Conservation (phyloP, 2,797 vertebrate genomes). For the Hydrophis major region DNA sequence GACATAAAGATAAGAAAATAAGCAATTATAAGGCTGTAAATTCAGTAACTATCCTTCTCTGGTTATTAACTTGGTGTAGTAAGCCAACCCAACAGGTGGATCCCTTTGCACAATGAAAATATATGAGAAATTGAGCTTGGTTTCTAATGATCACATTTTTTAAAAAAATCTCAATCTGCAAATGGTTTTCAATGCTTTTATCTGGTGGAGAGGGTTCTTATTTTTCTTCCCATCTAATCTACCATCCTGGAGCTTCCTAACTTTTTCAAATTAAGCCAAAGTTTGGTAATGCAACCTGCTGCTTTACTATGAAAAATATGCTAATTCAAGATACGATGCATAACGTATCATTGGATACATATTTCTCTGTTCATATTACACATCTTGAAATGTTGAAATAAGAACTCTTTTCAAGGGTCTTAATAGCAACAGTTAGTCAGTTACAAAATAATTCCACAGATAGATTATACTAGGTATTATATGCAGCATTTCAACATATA, state of each 20-base stretch:
- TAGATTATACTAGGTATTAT: neutral
- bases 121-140: neutral
- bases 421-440: neutral
- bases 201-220: neutral
- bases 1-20: constrained; percentile 18
- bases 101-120: neutral
- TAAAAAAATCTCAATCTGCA: neutral
- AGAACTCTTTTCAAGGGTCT: neutral
- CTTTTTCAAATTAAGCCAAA: neutral
- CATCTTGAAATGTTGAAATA: neutral
- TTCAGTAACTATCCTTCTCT: neutral
- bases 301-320: neutral
- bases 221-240: neutral
- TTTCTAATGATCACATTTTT: neutral
- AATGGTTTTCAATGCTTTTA: neutral
- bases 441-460: neutral
- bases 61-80: neutral
- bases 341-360: neutral
- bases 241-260: neutral
- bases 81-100: neutral
- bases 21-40: constrained; percentile 14
- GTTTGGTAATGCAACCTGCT: neutral
- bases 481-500: neutral
- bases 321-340: neutral
- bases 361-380: neutral